Conservation (phyloP, 2,888 invertebrate genomes). For the Torymus aiolomorphi region DNA sequence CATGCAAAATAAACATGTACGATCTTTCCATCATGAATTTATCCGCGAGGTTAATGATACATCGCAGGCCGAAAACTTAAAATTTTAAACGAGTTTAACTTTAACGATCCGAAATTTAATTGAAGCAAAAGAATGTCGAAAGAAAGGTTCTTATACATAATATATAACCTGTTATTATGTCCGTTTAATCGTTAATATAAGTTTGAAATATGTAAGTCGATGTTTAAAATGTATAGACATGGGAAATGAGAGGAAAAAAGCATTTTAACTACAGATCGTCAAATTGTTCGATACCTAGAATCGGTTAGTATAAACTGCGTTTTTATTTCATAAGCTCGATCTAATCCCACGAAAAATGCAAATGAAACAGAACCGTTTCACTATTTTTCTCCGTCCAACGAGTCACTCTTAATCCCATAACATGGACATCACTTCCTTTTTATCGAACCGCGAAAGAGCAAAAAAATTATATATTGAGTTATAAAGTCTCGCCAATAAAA, state of each 20-base stretch:
- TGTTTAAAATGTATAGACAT: background rate
- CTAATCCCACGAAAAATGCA: too few relatives aligned
- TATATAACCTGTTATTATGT: constrained; percentile 15
- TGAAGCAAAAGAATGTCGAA: background rate
- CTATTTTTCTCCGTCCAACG: too few relatives aligned
- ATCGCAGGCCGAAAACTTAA: background rate
- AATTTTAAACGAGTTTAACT: constrained; percentile 13
- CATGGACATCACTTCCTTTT: too few relatives aligned
- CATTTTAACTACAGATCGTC: background rate
- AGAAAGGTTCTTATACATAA: constrained; percentile 15
- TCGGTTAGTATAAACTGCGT: too few relatives aligned
- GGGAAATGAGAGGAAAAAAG: background rate
- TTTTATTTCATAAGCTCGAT: too few relatives aligned
- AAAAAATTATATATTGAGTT: background rate
- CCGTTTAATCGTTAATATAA: constrained; percentile 11
- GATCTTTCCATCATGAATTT: too few relatives aligned
- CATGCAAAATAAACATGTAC: too few relatives aligned
- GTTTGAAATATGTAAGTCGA: background rate
- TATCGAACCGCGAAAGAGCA: too few relatives aligned
- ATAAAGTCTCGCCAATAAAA: background rate
- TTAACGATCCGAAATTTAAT: constrained; percentile 12
- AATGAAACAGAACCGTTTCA: too few relatives aligned
- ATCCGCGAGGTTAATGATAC: too few relatives aligned
- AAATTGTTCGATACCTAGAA: background rate
- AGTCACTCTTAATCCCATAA: too few relatives aligned